phyloP scores from a whole-genome alignment of 2,113 vertebrate species.

The Egretta garzetta region DNA sequence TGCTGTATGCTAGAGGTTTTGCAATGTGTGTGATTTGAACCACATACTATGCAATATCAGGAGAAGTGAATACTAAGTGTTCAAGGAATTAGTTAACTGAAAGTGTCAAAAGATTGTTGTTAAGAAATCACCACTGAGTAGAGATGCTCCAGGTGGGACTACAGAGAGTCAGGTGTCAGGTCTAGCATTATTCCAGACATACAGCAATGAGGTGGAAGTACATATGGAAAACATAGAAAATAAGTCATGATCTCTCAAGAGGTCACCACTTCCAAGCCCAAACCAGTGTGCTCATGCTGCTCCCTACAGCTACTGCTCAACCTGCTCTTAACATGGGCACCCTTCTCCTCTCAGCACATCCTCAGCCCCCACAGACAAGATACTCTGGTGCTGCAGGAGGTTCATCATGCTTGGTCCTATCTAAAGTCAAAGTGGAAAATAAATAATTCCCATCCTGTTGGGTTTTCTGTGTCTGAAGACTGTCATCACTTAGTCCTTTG shows the following conservation, averaged over 20 bases:
- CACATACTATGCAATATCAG: neutral
- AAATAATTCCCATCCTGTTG: neutral
- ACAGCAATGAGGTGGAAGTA: accelerated
- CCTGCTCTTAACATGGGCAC: accelerated
- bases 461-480: neutral
- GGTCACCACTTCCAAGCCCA: neutral
- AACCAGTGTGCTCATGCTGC: neutral
- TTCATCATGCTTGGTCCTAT: accelerated
- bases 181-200: neutral
- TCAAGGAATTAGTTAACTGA: neutral
- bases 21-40: accelerated
- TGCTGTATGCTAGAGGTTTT: neutral
- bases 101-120: neutral
- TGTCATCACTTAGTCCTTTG: neutral
- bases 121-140: neutral
- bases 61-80: neutral
- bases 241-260: neutral
- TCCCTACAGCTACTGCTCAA: neutral
- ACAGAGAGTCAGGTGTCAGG: neutral
- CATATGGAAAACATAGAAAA: neutral
- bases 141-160: neutral
- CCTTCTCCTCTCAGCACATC: neutral
- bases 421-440: neutral
- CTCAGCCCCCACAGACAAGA: neutral
- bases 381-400: accelerated